Base-by-base conservation (phyloP, 2,113 vertebrate species). In the Hippopotamus amphibius region DNA sequence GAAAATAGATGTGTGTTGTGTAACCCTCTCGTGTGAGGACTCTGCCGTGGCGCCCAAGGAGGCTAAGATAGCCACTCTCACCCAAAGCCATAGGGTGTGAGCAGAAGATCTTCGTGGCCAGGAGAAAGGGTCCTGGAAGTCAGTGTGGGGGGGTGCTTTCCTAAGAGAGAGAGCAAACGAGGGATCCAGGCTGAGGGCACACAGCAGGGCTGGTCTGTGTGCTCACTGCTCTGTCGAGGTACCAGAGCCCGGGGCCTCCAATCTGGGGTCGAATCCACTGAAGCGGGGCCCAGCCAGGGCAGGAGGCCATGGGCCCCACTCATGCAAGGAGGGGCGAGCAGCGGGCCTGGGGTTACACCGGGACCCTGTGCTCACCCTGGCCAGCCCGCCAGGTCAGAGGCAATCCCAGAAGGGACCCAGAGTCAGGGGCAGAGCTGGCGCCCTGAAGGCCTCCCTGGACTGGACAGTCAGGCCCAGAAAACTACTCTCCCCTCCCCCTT, bases 41-140 rank as follows among this genome's bases (percentile, higher is more conserved):
- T 19, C n/a, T 11, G 30, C 6, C 4, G 5, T 0, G 3, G 11
- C 33, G 19, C 28, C 24, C 0, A 2, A 14, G 66, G 5, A 24
- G 11, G 6, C 41, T 26, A 21, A 50, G 16, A 37, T 21, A 12
- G 21, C 16, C 8, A 7, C 46, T 26, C 2, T 13, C 16, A 6
- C 30, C 37, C 28, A 26, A 65, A 55, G 41, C 68, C 10, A 1
- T 0, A 3, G 10, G 15, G 12, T 24, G 5, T 19, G 86, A 28
- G 6, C 1, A 28, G 57, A 59, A 16, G 37, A 2, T 7, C 88
- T 87, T 5, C 30, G 26, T 43, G 50, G 43, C 30, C n/a, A 15
- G 14, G 4, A 33, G 41, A 5, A 59, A 37, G 3, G 3, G 28
- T 16, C 21, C 22, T 1, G 3, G 59, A 21, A 76, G 22, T 12